These are phyloP conservation scores for Listronotus oregonensis DNA, from an alignment of 1,140 invertebrate genomes.

Conservation along the genomic window DNA sequence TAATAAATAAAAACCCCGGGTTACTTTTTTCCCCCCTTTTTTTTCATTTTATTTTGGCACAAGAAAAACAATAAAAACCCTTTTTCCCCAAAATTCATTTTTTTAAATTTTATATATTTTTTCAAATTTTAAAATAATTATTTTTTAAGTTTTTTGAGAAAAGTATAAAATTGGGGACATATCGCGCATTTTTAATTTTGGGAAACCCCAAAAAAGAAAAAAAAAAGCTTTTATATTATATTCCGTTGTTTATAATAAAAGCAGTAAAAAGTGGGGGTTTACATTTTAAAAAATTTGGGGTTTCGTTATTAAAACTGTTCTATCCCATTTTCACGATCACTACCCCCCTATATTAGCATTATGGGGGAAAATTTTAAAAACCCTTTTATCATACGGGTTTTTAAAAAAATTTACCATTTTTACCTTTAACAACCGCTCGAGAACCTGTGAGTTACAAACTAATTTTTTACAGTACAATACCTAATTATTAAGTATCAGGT, in stretches of 20 bases:
- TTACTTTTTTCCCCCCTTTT: conserved; percentile 43
- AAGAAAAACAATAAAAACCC: conserved; percentile 56
- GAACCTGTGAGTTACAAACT: conserved; percentile 29
- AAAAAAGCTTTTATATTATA: too few relatives aligned
- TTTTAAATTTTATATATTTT: conserved; percentile 44
- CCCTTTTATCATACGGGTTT: conserved; percentile 14
- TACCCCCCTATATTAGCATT: conserved; percentile 34
- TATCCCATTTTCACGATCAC: conserved; percentile 10
- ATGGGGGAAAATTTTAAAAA: conserved; percentile 26
- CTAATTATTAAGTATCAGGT: conserved; percentile 33
- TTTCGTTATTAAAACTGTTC: neutral
- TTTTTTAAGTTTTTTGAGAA: conserved; percentile 42
- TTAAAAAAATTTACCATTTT: conserved; percentile 5
- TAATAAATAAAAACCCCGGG: neutral
- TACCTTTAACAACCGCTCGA: conserved; percentile 26
- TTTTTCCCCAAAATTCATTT: conserved; percentile 47
- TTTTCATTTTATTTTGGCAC: conserved; percentile 55
- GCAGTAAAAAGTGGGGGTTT: too few relatives aligned
- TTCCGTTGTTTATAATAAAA: too few relatives aligned
- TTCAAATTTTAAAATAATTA: conserved; percentile 44
- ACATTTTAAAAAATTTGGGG: too few relatives aligned
- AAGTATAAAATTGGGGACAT: conserved; percentile 26
- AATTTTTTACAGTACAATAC: conserved; percentile 25
- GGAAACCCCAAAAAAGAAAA: too few relatives aligned
- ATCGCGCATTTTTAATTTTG: conserved; percentile 25